Conservation (phyloP, 2,888 invertebrate genomes). For the Bruchidius siliquastri region DNA sequence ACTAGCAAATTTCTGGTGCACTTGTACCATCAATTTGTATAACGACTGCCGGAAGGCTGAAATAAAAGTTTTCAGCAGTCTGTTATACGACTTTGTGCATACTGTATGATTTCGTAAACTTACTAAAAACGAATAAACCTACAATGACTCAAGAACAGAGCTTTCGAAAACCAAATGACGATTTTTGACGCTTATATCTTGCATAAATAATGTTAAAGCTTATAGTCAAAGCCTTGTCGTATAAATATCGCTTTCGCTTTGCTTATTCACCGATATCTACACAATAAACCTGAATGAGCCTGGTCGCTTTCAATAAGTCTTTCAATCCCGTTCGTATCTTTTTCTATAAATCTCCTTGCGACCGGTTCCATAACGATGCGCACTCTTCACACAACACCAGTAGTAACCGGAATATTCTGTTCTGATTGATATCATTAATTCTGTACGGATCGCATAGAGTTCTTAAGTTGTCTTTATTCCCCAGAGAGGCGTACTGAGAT, state of each 20-base stretch:
- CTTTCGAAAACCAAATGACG: too few species aligned
- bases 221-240: neutral
- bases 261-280: neutral
- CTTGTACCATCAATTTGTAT: too few species aligned
- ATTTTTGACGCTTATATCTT: neutral
- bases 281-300: neutral
- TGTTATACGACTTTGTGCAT: too few species aligned
- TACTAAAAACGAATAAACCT: too few species aligned
- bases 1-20: too few species aligned
- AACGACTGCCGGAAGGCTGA: too few species aligned
- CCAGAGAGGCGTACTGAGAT: neutral
- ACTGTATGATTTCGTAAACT: too few species aligned
- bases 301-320: neutral
- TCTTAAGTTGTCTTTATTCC: neutral
- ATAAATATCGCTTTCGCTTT: neutral
- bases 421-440: slow-evolving; percentile 23
- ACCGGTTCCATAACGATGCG: slow-evolving; percentile 14
- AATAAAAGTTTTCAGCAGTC: too few species aligned
- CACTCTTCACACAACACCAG: slow-evolving; percentile 20
- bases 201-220: neutral
- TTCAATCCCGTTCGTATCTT: neutral
- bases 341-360: neutral
- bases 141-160: too few species aligned
- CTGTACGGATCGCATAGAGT: slow-evolving; percentile 11
- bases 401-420: slow-evolving; percentile 14